Percentiles rank a stretch among this genome's conserved stretches.
Evolutionary conservation across 2,888 invertebrate genomes (phyloP).

Genomic region (Lottia scabra): DNA sequence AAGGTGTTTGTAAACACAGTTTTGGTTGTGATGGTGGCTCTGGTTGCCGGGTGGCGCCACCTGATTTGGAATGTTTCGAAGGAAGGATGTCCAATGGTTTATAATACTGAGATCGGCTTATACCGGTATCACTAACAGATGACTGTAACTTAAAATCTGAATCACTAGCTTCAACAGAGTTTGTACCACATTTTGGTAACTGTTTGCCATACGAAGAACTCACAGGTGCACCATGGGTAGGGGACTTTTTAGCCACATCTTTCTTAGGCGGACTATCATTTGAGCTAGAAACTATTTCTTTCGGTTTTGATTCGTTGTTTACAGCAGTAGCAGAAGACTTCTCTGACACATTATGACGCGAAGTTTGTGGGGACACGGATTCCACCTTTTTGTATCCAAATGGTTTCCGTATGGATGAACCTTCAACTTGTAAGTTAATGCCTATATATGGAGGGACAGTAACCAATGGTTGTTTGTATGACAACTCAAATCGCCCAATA

Average conservation of each 20-base stretch:
- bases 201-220: background rate
- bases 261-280: background rate
- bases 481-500: slow-evolving; percentile 67
- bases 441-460: slow-evolving; percentile 69
- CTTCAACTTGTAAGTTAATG: slow-evolving; percentile 63
- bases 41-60: background rate
- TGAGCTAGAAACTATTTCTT: slow-evolving; percentile 4
- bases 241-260: slow-evolving; percentile 7
- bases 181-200: background rate
- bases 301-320: background rate
- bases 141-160: background rate
- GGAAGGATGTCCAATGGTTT: background rate
- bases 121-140: background rate
- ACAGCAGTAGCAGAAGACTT: background rate
- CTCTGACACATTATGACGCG: background rate
- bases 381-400: slow-evolving; percentile 3
- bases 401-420: slow-evolving; percentile 50
- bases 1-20: slow-evolving; percentile 12
- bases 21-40: slow-evolving; percentile 20
- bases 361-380: background rate
- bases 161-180: background rate
- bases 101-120: slow-evolving; percentile 8
- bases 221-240: background rate
- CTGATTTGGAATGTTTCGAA: background rate
- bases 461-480: slow-evolving; percentile 65